Conservation (phyloP, 2,113 vertebrate species). For the Rhizomys pruinosus region DNA sequence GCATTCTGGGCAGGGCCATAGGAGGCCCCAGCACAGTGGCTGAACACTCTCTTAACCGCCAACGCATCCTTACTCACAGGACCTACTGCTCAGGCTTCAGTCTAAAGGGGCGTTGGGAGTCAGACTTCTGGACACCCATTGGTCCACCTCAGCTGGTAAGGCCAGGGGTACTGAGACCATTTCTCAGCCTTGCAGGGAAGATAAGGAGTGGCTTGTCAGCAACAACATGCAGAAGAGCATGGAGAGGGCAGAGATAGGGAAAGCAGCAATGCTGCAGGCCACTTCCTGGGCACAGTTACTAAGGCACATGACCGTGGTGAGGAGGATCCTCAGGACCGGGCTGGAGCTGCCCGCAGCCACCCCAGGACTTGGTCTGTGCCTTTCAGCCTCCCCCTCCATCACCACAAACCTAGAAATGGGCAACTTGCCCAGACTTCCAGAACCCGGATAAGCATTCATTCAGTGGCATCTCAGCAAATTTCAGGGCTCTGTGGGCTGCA, state of each 20-base stretch:
- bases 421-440: constrained; percentile 45
- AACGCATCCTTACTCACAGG: not conserved
- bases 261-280: constrained; percentile 54
- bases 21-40: not conserved
- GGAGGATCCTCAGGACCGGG: constrained; percentile 55
- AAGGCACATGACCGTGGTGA: constrained; percentile 79
- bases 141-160: not conserved
- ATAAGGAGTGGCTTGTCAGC: not conserved
- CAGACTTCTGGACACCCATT: not conserved
- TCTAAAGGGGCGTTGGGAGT: not conserved
- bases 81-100: not conserved
- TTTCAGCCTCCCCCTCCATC: constrained; percentile 39
- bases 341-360: constrained; percentile 71
- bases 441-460: not conserved
- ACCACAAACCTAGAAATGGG: constrained; percentile 65
- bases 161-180: too few relatives aligned
- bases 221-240: not conserved
- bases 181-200: constrained; percentile 14
- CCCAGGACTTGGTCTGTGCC: constrained; percentile 19
- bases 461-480: not conserved
- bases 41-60: not conserved
- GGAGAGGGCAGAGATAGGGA: not conserved
- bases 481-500: not conserved
- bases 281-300: constrained; percentile 75
- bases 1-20: not conserved